These are phyloP conservation scores for Lumbricus terrestris DNA, from an alignment of 2,888 invertebrate species.

Conservation along the genomic window DNA sequence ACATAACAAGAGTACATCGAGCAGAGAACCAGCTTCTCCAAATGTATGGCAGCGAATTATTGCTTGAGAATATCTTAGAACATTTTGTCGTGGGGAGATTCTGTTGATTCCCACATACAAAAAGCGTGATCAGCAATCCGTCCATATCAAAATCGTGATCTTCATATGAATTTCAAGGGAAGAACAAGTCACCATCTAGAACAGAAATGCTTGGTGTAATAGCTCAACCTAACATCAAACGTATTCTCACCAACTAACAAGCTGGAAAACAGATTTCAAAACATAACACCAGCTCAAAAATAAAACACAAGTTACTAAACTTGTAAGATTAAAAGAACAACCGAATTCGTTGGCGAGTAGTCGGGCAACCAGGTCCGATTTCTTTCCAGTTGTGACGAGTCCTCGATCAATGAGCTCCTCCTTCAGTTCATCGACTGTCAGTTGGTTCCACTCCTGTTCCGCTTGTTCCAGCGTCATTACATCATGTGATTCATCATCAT, in stretches of 20 bases:
- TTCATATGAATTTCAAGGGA: not conserved
- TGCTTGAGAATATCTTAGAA: too few relatives aligned
- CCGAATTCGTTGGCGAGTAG: constrained; percentile 8
- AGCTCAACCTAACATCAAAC: not conserved
- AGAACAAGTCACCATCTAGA: not conserved
- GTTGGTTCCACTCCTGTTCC: constrained; percentile 12
- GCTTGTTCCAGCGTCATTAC: not conserved
- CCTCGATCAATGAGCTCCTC: constrained; percentile 24
- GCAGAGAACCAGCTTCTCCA: too few relatives aligned
- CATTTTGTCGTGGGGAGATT: too few relatives aligned
- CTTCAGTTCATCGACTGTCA: constrained; percentile 25
- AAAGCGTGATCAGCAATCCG: not conserved
- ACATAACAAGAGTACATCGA: too few relatives aligned
- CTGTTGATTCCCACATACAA: too few relatives aligned
- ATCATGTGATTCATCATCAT: not conserved
- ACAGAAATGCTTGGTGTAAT: not conserved
- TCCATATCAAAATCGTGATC: not conserved
- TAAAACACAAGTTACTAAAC: not conserved
- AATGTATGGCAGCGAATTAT: too few relatives aligned
- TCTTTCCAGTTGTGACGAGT: constrained; percentile 22
- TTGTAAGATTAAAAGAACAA: not conserved
- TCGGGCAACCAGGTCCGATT: constrained; percentile 26
- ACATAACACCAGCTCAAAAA: not conserved
- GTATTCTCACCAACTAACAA: not conserved
- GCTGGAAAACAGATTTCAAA: not conserved